Base-by-base conservation (phyloP, 2,888 invertebrate genomes). In the Tortrix viridana region DNA sequence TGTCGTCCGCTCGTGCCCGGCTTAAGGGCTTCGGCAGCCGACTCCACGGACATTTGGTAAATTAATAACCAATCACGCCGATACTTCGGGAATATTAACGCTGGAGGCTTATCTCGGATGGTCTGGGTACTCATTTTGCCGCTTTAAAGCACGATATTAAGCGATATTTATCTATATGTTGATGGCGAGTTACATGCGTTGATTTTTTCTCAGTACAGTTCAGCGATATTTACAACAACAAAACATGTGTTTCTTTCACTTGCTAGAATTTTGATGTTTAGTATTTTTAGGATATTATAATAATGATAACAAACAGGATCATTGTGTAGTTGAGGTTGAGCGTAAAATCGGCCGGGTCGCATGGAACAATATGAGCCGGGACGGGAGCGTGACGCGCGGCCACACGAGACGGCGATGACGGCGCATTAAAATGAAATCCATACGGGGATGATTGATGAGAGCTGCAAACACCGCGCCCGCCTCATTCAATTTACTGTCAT, bases 401-500 rank as follows among this genome's bases (percentile, higher is more conserved):
- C 84, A 81, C 84, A 81, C 84, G 86, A 89, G 86, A 87, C 90
- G 76, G 80, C 87, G 85, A 87, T 92, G 91, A 89, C 90, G 85
- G 71, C 85, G 90, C 91, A 86, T 89, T 91, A 91, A 89, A 90
- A 89, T 82, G 89, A 89, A 88, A 89, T 88, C 89, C 89, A 89
- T 84, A 88, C 86, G 79, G 77, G 80, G 77, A 84, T 92, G 91
- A 92, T 92, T 91, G 91, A 92, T 91, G 91, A 90, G 81, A 72
- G 75, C 72, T 68, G 85, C 87, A 90, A 89, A 90, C 89, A 88
- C 76, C 78, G 76, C 77, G 81, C 86, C 85, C 78, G 79, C 75
- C 83, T 82, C 84, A 84, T 89, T 91, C 91, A 88, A 89, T 92
- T 90, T 89, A 77, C 88, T 86, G 89, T 88, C 79, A 77, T 71